Conservation (phyloP, 1,140 invertebrate genomes). For the Pseudomyrmex sp. region DNA sequence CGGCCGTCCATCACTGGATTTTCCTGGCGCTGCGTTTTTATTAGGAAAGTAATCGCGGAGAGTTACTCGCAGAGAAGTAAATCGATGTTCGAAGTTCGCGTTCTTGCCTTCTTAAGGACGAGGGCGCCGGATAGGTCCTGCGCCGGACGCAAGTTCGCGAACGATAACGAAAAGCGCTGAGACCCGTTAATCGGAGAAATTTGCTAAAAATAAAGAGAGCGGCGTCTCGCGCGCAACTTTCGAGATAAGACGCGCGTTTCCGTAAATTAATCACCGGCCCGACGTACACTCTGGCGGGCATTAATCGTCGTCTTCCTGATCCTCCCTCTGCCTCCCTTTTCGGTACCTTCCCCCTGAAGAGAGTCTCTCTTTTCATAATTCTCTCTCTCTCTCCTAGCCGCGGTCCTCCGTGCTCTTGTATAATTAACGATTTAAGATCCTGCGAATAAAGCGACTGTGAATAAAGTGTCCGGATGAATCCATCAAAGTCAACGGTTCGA, state of each 20-base stretch:
- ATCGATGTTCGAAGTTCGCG: conserved; percentile 52
- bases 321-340: conserved; percentile 7
- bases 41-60: conserved; percentile 57
- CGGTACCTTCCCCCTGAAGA: background rate
- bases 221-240: conserved; percentile 47
- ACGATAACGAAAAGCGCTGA: conserved; percentile 70
- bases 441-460: conserved; percentile 52
- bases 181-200: conserved; percentile 70
- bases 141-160: conserved; percentile 36
- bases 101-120: conserved; percentile 14
- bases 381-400: conserved; percentile 17
- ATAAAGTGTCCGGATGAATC: conserved; percentile 58
- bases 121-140: conserved; percentile 11
- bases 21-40: conserved; percentile 57
- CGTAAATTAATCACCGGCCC: conserved; percentile 68
- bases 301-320: conserved; percentile 56
- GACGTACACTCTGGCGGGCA: conserved; percentile 52
- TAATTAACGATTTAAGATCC: conserved; percentile 59
- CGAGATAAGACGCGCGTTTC: conserved; percentile 69
- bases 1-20: conserved; percentile 58
- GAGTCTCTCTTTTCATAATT: conserved; percentile 43
- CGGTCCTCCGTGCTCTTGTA: conserved; percentile 31
- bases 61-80: conserved; percentile 43
- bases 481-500: conserved; percentile 60
- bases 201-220: conserved; percentile 58